Conservation (phyloP, 2,113 vertebrate genomes). For the Peromyscus leucopus region DNA sequence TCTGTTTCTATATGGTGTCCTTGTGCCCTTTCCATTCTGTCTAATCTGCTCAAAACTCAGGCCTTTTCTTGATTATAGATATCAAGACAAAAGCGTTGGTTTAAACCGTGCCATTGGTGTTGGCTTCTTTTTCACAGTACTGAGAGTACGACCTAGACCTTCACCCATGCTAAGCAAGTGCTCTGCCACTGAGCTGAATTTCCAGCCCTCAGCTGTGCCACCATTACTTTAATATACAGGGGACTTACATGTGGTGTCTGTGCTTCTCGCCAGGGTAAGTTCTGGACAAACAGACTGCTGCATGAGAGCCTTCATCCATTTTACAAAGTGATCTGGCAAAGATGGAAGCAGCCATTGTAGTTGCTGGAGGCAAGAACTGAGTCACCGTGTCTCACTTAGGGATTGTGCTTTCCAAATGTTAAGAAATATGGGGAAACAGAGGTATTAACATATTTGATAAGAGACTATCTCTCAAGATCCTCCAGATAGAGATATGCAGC, state of each 20-base stretch:
- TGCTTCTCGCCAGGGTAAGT: background rate
- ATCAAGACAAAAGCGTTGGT: constrained; percentile 3
- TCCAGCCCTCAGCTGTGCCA: background rate
- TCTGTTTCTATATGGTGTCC: background rate
- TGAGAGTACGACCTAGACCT: no score
- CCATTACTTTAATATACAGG: background rate
- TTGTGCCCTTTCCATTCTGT: background rate
- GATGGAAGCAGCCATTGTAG: background rate
- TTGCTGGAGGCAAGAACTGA: background rate
- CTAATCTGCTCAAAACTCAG: background rate
- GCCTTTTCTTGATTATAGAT: constrained; percentile 5
- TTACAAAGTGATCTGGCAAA: constrained; percentile 8
- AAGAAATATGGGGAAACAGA: background rate
- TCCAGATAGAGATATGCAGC: background rate
- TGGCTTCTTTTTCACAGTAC: background rate
- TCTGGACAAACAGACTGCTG: constrained; percentile 3
- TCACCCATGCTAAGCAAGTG: background rate
- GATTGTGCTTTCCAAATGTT: background rate
- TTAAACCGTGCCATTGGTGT: background rate
- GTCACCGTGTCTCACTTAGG: background rate
- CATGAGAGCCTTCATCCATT: background rate
- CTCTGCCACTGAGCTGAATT: background rate
- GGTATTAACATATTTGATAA: background rate
- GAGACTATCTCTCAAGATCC: constrained; percentile 16
- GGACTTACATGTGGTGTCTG: background rate